Evolutionary conservation across 2,797 vertebrate species (phyloP), one percentile per base, ranked within the genome.

Genomic region (Chloroceryle inda): DNA sequence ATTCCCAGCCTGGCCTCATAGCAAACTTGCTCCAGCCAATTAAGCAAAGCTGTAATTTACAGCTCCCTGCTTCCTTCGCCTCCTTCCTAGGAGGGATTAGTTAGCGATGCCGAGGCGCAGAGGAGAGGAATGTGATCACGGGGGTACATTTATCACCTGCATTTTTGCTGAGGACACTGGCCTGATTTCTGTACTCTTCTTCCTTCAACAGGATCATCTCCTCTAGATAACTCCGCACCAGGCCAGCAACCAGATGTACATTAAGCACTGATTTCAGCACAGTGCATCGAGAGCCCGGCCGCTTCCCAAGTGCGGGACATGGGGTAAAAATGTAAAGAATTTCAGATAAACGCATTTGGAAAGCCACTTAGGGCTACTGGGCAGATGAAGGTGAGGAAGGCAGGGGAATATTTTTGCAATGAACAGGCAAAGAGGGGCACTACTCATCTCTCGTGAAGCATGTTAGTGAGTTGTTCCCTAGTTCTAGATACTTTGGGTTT

Each of bases 311-410:
- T 83, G 69, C 0, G 1, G 93, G 96, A 94, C 38, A 2, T 2
- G 13, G 77, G 94, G 53, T 72, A 97, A 97, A 97, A 97, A 97
- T 97, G 94, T 95, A 80, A 97, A 97, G 97, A 97, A 97, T 97
- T 95, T 49, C 94, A 96, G 97, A 97, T 97, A 97, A 97, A 97
- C 95, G 12, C 88, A 75, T 96, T 96, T 95, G 94, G 94, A 96
- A 97, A 96, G 92, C 89, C 92, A 95, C 92, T 97, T 96, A 94
- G 87, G 85, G 85, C 93, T 92, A 95, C 94, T 76, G 89, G 66
- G 26, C 40, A 76, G 85, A 94, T 2, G 58, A 24, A 52, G 87
- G 59, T 3, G 0, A 92, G 67, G 77, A 67, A 90, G 81, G 86
- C 55, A 72, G 53, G 40, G 42, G 78, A 89, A 35, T 61, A 93